phyloP scores from a whole-genome alignment of 35 echinoderm and acorn worm species.

The Acanthaster planci region DNA sequence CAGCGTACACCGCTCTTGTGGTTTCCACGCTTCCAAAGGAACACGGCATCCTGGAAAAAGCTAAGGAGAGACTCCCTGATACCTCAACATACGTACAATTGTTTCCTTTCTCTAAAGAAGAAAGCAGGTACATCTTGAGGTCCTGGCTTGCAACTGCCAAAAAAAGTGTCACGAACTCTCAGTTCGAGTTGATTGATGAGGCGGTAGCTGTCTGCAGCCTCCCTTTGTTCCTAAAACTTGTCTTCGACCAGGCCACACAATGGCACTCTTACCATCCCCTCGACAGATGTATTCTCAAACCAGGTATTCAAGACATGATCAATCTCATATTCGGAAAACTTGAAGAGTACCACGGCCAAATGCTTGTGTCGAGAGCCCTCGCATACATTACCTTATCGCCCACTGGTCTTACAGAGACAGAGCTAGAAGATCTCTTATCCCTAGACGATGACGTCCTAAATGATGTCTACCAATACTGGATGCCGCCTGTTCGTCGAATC shows the following conservation, averaged over 20 bases:
- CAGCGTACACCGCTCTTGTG: conserved; percentile 43
- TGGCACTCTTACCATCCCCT: conserved; percentile 72
- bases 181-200: conserved; percentile 36
- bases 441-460: conserved; percentile 77
- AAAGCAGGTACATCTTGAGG: conserved; percentile 46
- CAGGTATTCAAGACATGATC: conserved; percentile 55
- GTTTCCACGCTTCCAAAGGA: conserved; percentile 72
- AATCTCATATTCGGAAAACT: conserved; percentile 56
- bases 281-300: conserved; percentile 33
- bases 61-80: conserved; percentile 45
- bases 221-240: conserved; percentile 81
- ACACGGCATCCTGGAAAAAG: conserved; percentile 60
- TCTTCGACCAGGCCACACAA: conserved; percentile 69
- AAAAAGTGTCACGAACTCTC: conserved; percentile 47
- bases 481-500: conserved; percentile 72
- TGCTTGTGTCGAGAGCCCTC: conserved; percentile 72
- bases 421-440: conserved; percentile 75
- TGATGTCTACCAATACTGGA: conserved; percentile 87
- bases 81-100: conserved; percentile 41
- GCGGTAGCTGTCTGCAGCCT: conserved; percentile 60
- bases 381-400: conserved; percentile 66
- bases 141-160: conserved; percentile 45
- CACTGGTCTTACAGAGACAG: conserved; percentile 66
- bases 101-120: conserved; percentile 42
- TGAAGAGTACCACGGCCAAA: conserved; percentile 66